phyloP scores from a whole-genome alignment of 2,113 vertebrate species.

The Ploceus nigricollis region DNA sequence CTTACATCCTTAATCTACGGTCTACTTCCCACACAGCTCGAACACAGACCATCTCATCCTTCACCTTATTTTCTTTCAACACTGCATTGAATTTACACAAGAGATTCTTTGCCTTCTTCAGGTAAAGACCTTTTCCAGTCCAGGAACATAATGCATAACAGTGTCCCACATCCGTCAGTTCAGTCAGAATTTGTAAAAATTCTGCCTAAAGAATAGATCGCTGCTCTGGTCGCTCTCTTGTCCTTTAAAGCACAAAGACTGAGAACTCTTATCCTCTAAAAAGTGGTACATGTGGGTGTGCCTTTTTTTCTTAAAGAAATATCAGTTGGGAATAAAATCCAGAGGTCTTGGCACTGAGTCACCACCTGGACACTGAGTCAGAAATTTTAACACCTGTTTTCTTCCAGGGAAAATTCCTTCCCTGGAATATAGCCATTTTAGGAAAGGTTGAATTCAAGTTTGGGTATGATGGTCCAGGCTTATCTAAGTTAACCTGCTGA shows the following conservation, averaged over 20 bases:
- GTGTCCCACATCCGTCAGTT: neutral
- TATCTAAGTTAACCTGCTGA: neutral
- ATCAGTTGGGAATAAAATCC: neutral
- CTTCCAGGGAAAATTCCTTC: neutral
- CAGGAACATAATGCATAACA: neutral
- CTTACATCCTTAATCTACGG: neutral
- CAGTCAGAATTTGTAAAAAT: neutral
- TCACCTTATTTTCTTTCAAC: neutral
- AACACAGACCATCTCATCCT: neutral
- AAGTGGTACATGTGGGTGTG: rapidly evolving
- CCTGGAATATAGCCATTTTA: neutral
- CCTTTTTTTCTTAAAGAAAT: neutral
- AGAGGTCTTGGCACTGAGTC: neutral
- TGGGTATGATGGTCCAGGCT: neutral
- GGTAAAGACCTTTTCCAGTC: neutral
- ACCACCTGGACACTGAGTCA: neutral
- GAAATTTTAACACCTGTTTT: neutral
- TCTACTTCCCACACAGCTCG: neutral
- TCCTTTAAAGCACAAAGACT: neutral
- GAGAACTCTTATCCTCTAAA: neutral
- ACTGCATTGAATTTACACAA: neutral
- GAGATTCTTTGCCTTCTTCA: neutral
- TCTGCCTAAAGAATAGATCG: neutral
- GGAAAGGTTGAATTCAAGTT: neutral
- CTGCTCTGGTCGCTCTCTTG: neutral